These are phyloP conservation scores for Noctua fimbriata DNA, from an alignment of 2,888 invertebrate species.

Conservation along the genomic window DNA sequence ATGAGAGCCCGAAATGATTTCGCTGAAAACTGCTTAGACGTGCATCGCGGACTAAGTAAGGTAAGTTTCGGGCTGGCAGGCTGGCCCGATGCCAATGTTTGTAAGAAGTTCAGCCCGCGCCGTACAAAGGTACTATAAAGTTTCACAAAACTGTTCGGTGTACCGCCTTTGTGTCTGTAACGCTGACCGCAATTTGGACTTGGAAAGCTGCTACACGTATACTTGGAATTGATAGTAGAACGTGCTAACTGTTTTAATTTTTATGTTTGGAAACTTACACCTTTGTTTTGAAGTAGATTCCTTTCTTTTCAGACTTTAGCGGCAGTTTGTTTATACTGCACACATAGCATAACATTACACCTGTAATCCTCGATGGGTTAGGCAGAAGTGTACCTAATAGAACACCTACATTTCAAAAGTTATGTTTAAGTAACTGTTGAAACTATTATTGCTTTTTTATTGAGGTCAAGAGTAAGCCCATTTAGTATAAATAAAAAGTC, in stretches of 20 bases:
- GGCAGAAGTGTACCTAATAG: too few relatives aligned
- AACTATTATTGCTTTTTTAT: too few relatives aligned
- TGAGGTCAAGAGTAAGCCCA: too few relatives aligned
- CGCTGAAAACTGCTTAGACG: constrained; percentile 77
- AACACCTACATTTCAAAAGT: too few relatives aligned
- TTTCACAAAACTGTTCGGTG: constrained; percentile 74
- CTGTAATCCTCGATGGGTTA: too few relatives aligned
- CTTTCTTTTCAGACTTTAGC: background rate
- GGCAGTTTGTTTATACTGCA: background rate
- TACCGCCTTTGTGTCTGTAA: constrained; percentile 71
- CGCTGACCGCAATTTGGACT: constrained; percentile 64
- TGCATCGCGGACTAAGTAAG: constrained; percentile 76
- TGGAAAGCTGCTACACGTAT: constrained; percentile 44
- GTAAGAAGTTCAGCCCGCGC: constrained; percentile 76
- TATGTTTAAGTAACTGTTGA: too few relatives aligned
- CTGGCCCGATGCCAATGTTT: constrained; percentile 79
- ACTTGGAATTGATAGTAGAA: constrained; percentile 43
- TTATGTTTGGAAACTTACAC: background rate
- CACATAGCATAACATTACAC: too few relatives aligned
- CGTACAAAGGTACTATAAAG: constrained; percentile 77
- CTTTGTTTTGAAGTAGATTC: background rate
- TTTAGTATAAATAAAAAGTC: too few relatives aligned
- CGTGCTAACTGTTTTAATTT: constrained; percentile 43
- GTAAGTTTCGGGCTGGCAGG: constrained; percentile 71
- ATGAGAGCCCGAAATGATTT: constrained; percentile 70